Conservation (phyloP, 2,888 invertebrate species). For the Dryobotodes eremita region DNA sequence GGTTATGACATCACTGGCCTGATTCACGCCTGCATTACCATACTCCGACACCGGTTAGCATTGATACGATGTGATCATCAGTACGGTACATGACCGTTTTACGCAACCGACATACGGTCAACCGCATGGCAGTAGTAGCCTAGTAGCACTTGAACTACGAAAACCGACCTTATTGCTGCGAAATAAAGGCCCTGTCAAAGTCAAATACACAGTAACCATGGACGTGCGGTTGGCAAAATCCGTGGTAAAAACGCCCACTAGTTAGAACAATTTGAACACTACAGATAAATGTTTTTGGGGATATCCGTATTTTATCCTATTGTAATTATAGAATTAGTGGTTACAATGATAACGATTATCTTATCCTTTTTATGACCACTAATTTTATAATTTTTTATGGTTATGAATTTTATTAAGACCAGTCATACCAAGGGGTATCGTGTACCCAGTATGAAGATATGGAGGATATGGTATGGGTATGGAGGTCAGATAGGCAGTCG, state of each 20-base stretch:
- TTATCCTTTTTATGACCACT: neutral
- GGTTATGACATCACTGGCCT: constrained; percentile 76
- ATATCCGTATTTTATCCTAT: constrained; percentile 10
- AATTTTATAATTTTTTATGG: neutral
- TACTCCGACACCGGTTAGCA: constrained; percentile 58
- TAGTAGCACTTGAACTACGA: neutral
- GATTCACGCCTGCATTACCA: constrained; percentile 67
- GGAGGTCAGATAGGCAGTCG: neutral
- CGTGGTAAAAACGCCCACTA: constrained; percentile 56
- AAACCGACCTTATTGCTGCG: constrained; percentile 10
- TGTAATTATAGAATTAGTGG: constrained; percentile 19
- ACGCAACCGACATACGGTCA: constrained; percentile 71
- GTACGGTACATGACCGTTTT: constrained; percentile 69
- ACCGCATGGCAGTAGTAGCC: constrained; percentile 70
- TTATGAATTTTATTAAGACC: neutral
- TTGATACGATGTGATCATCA: constrained; percentile 67
- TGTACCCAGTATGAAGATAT: neutral
- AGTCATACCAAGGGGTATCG: neutral
- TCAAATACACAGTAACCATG: neutral
- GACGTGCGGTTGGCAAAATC: neutral
- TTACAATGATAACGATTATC: neutral
- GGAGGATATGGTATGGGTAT: neutral
- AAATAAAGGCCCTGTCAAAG: neutral
- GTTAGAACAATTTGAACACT: constrained; percentile 42
- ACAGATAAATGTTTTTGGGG: constrained; percentile 18